Conservation (phyloP, 2,888 invertebrate species). For the Amiota mariae region DNA sequence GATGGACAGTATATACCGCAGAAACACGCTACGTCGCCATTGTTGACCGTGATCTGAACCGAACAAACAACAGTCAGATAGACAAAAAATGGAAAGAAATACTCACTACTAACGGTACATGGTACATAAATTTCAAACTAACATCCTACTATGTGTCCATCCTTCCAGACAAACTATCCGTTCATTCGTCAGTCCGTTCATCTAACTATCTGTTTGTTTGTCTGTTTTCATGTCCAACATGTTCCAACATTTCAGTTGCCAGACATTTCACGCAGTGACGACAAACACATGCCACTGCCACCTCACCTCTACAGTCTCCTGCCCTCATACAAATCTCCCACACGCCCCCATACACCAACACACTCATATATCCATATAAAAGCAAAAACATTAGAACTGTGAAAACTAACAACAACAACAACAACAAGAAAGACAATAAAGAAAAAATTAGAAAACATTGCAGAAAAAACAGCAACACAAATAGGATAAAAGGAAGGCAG, state of each 20-base stretch:
- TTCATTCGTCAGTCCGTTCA: slow-evolving; percentile 34
- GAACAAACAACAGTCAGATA: slow-evolving; percentile 26
- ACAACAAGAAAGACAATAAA: background rate
- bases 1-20: no score
- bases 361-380: slow-evolving; percentile 6
- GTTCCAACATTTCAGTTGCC: slow-evolving; percentile 49
- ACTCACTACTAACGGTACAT: slow-evolving; percentile 62
- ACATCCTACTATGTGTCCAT: slow-evolving; percentile 30
- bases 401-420: slow-evolving; percentile 20
- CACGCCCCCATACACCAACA: background rate
- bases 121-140: slow-evolving; percentile 68
- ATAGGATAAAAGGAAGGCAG: slow-evolving; percentile 33
- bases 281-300: slow-evolving; percentile 36
- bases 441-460: slow-evolving; percentile 48
- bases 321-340: slow-evolving; percentile 21
- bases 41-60: slow-evolving; percentile 47
- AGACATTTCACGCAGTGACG: slow-evolving; percentile 68
- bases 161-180: background rate
- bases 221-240: background rate
- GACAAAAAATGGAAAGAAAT: slow-evolving; percentile 51
- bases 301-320: background rate
- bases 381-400: slow-evolving; percentile 50
- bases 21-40: slow-evolving; percentile 30
- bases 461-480: slow-evolving; percentile 43
- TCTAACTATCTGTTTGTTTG: slow-evolving; percentile 8